phyloP scores from a whole-genome alignment of 1,140 invertebrate species.

The Pseudomyrmex sp. region DNA sequence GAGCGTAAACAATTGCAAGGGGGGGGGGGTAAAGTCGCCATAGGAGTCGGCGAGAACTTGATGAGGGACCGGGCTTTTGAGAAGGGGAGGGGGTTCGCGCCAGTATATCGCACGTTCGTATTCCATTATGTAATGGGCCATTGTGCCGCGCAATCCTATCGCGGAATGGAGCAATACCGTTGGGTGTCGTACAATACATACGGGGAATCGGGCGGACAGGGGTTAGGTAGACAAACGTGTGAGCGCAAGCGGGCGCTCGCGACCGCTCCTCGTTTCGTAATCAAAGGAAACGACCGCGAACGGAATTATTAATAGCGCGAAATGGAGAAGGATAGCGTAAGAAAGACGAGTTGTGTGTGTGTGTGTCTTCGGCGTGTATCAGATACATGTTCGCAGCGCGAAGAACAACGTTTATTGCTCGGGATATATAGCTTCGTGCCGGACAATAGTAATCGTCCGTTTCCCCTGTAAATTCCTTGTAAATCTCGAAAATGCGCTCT shows the following conservation, averaged over 20 bases:
- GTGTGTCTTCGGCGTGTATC: neutral
- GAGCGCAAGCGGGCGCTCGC: constrained; percentile 19
- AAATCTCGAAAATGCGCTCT: constrained; percentile 34
- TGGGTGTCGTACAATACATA: constrained; percentile 73
- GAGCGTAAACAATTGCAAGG: neutral
- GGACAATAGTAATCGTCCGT: constrained; percentile 9
- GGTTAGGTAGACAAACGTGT: constrained; percentile 52
- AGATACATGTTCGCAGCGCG: constrained; percentile 4
- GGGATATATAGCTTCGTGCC: neutral
- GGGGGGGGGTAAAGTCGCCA: constrained; percentile 9
- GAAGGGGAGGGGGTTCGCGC: too few relatives aligned
- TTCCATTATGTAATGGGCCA: constrained; percentile 80
- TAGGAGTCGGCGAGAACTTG: neutral
- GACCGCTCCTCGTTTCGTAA: constrained; percentile 68
- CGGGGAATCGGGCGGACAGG: constrained; percentile 22
- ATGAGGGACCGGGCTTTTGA: neutral
- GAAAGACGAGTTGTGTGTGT: neutral
- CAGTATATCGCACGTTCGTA: constrained; percentile 69
- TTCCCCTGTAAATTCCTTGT: neutral
- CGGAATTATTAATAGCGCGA: constrained; percentile 71
- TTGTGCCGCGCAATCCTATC: constrained; percentile 73
- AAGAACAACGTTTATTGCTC: constrained; percentile 18
- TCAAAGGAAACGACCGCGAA: constrained; percentile 77
- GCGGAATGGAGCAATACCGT: constrained; percentile 71
- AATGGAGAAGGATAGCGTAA: neutral